Evolutionary conservation across 2,797 vertebrate genomes (phyloP), one percentile per base, ranked within the genome.

Genomic region (Enteromius viviparus): DNA sequence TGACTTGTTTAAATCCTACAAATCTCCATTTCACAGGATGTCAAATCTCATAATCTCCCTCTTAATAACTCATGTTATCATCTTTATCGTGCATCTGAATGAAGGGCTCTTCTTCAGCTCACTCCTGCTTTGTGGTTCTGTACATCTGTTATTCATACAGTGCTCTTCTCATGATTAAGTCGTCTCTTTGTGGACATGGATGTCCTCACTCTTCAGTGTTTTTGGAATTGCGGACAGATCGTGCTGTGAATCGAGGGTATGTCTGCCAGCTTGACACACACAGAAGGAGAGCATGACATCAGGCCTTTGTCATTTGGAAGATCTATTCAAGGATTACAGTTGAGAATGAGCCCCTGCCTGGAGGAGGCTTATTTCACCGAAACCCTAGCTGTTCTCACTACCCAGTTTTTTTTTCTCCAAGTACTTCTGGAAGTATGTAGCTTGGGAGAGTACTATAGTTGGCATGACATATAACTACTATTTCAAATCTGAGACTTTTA

Each of bases 221-320:
- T 53, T 47, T 81, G 76, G 66, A 65, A 77, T 78, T 77, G 69
- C 17, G 64, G 76, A 82, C 70, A 76, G 64, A 62, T 53, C 68
- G 12, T 55, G 84, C 81, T 87, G 78, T 80, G 85, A 80, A 49
- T 51, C 47, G 21, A 76, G 64, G 68, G 81, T 79, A 81, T 34
- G 53, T 81, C 81, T 81, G 82, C 81, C 84, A 87, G 79, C 62
- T 80, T 53, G 75, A 91, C 91, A 92, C 93, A 93, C 91, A 93
- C 85, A 71, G 89, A 88, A 90, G 87, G 85, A 89, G 92, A 91
- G 89, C 91, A 93, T 94, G 94, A 95, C 93, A 93, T 94, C 94
- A 95, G 89, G 89, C 83, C 89, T 92, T 89, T 91, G 91, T 93
- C 92, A 92, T 94, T 88, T 88, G 85, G 86, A 76, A 88, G 88